These are phyloP conservation scores for silkworm (Bombyx mori) DNA, from an alignment of 1,140 invertebrate genomes.

Conservation along the genomic window ASM3026992v2 NC_085129.1:5434501-5435000, in stretches of 20 bases:
- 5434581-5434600: constrained; percentile 46
- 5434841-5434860: constrained; percentile 50
- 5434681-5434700: constrained; percentile 45
- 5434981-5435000: no score
- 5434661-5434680: constrained; percentile 38
- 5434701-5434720: constrained; percentile 41
- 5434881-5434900: background rate
- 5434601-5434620: constrained; percentile 26
- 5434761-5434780: constrained; percentile 50
- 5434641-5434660: constrained; percentile 43
- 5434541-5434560: constrained; percentile 53
- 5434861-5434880: constrained; percentile 34
- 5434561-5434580: constrained; percentile 41
- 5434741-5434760: constrained; percentile 40
- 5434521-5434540: no score
- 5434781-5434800: constrained; percentile 58
- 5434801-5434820: constrained; percentile 45
- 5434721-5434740: constrained; percentile 40
- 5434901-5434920: background rate
- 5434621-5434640: constrained; percentile 53
- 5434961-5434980: no score
- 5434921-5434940: background rate
- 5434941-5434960: no score
- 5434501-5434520: no score
- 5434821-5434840: constrained; percentile 39